A percentile compares a stretch with the other conserved stretches of the same genome.
Evolutionary conservation across 1,140 invertebrate genomes (phyloP).

Genomic region (Psix sp.): DNA sequence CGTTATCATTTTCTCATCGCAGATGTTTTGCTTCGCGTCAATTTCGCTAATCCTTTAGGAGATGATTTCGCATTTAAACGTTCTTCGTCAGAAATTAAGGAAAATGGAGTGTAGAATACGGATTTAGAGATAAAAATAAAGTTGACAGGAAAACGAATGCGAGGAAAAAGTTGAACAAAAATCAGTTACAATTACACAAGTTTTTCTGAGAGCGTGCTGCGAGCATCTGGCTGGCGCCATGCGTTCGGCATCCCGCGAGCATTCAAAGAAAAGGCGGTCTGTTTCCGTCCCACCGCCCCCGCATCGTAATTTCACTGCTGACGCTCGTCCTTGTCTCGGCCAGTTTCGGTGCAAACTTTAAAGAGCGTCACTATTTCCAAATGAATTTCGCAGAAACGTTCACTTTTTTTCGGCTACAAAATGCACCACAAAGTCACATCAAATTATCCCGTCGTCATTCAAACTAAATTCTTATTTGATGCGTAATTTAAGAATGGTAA

Average conservation of each 20-base stretch:
- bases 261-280: slow-evolving; percentile 35
- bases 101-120: no score
- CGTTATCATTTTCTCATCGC: no score
- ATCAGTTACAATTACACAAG: slow-evolving; percentile 25
- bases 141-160: background rate
- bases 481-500: no score
- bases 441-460: background rate
- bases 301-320: slow-evolving; percentile 28
- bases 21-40: no score
- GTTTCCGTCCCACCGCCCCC: slow-evolving; percentile 38
- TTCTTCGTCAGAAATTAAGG: no score
- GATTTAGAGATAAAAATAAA: no score
- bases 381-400: slow-evolving; percentile 33
- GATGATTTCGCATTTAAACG: no score
- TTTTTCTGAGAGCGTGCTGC: slow-evolving; percentile 37
- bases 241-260: slow-evolving; percentile 43
- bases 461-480: no score
- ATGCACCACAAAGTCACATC: slow-evolving; percentile 1
- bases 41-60: no score
- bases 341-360: slow-evolving; percentile 43
- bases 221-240: slow-evolving; percentile 68
- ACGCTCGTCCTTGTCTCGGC: slow-evolving; percentile 51
- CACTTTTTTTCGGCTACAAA: background rate
- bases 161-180: background rate
- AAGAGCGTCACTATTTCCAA: slow-evolving; percentile 45